A percentile compares a stretch with the other conserved stretches of the same genome.
These are phyloP conservation scores for Phoenicopterus ruber DNA, from an alignment of 2,113 vertebrate species.

Conservation along the genomic window DNA sequence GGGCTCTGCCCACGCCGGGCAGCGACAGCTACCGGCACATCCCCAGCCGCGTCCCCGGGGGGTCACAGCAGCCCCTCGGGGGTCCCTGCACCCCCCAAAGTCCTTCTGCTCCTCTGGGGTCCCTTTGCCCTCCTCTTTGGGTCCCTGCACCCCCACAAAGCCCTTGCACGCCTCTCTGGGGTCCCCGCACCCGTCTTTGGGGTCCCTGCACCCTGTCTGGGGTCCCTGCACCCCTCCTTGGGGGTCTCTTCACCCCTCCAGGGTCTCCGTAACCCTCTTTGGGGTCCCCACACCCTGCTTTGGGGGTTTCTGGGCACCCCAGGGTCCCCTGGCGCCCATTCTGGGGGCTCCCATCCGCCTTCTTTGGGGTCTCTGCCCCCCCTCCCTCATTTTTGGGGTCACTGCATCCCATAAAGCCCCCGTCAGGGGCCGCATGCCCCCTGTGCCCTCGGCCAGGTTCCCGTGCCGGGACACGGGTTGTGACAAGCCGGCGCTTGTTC, in stretches of 20 bases:
- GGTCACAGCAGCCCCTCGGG: too few species aligned
- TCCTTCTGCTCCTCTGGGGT: not conserved
- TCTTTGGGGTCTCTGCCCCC: too few species aligned
- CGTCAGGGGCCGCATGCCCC: not conserved
- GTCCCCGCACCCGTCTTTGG: not conserved
- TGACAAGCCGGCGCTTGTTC: not conserved
- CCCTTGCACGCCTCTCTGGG: too few species aligned
- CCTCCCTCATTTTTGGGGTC: not conserved
- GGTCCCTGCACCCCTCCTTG: too few species aligned
- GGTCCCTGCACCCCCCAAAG: not conserved
- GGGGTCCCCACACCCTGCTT: not conserved
- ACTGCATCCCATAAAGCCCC: not conserved
- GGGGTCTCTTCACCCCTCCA: too few species aligned
- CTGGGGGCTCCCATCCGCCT: too few species aligned
- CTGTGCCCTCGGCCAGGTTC: not conserved
- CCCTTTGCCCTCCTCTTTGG: not conserved
- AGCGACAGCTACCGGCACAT: too few species aligned
- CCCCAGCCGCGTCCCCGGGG: not conserved
- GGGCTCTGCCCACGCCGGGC: not conserved
- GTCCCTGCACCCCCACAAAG: too few species aligned
- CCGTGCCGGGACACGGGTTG: not conserved
- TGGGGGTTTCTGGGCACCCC: not conserved
- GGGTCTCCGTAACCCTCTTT: not conserved
- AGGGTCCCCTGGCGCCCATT: not conserved
- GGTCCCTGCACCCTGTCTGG: not conserved